Evolutionary conservation across 2,888 invertebrate species (phyloP), one percentile per base, ranked within the genome.

Genomic region (Xanthia icteritia): DNA sequence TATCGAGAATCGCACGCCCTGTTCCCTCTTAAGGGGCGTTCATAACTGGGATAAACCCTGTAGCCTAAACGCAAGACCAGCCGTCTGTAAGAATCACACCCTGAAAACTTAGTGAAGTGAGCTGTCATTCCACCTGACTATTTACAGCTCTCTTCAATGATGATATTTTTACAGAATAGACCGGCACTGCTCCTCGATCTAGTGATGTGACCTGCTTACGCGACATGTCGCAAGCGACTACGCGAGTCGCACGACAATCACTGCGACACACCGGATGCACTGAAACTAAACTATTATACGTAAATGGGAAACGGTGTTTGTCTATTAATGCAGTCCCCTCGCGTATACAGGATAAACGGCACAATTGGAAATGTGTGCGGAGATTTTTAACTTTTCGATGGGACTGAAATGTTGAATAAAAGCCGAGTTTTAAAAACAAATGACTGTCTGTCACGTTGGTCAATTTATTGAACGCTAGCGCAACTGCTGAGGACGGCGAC

Each of bases 231-330:
- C 94, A 95, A 81, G 73, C 67, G 76, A 70, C 51, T 63, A 45
- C 69, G 51, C 65, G 65, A 73, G 85, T 88, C 88, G 86, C 88
- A 88, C 95, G 95, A 86, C 92, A 95, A 95, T 95, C 92, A 93
- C 89, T 86, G 89, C 91, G 89, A 92, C 83, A 86, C 91, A 91
- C 94, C 94, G 93, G 95, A 95, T 93, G 95, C 86, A 88, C 91
- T 91, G 92, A 91, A 93, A 92, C 91, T 90, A 90, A 91, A 92
- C 94, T 91, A 94, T 94, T 95, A 95, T 91, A 91, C 93, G 93
- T 93, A 95, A 95, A 95, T 95, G 95, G 95, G 95, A 94, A 94
- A 95, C 93, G 90, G 84, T 90, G 90, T 94, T 93, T 91, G 94
- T 92, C 94, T 94, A 94, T 93, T 92, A 92, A 92, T 88, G 77